phyloP scores from a whole-genome alignment of 2,797 vertebrate species.

The Alosa sapidissima region DNA sequence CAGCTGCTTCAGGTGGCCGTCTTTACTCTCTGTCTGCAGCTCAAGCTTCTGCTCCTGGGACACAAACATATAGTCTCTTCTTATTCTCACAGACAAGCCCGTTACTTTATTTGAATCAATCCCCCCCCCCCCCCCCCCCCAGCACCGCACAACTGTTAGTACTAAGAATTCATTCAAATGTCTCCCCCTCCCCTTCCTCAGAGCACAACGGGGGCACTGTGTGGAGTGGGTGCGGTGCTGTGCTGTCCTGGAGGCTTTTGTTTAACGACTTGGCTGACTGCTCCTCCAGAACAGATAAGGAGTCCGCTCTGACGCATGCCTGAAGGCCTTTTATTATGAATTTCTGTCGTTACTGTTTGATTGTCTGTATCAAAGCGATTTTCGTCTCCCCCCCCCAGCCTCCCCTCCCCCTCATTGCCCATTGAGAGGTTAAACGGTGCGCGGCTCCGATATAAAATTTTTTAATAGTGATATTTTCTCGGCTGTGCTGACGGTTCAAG shows the following conservation, averaged over 20 bases:
- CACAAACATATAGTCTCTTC: constrained; percentile 22
- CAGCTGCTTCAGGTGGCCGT: constrained; percentile 85
- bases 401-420: constrained; percentile 11
- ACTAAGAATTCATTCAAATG: constrained; percentile 8
- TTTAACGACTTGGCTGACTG: constrained; percentile 53
- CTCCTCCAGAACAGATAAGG: constrained; percentile 54
- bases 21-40: constrained; percentile 81
- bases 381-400: constrained; percentile 58
- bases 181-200: not conserved
- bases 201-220: constrained; percentile 12
- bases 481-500: constrained; percentile 74
- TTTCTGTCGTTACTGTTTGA: constrained; percentile 73
- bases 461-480: constrained; percentile 82
- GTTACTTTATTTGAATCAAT: not conserved
- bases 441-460: constrained; percentile 78
- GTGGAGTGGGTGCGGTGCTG: not conserved
- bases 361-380: constrained; percentile 76
- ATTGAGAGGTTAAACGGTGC: constrained; percentile 75
- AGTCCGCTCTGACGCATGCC: constrained; percentile 61
- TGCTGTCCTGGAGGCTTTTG: constrained; percentile 42
- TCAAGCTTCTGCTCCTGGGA: constrained; percentile 86
- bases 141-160: not conserved
- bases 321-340: constrained; percentile 63
- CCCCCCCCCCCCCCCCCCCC: not conserved
- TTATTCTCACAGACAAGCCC: not conserved